A percentile compares a stretch with the other conserved stretches of the same genome.
Conservation (phyloP, 2,888 invertebrate genomes). For the Pelosia muscerda region DNA sequence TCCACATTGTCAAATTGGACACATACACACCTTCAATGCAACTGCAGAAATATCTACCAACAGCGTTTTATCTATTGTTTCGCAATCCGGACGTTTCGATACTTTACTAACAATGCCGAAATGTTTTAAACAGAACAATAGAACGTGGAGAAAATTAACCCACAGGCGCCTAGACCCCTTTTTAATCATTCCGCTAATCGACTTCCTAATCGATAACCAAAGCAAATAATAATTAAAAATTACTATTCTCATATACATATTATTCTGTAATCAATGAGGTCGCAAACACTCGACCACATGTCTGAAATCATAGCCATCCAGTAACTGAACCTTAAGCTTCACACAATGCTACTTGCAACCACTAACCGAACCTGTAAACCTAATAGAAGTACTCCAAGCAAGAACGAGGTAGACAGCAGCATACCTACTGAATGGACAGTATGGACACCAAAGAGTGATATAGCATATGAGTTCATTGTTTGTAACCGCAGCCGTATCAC, state of each 20-base stretch:
- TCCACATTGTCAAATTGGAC: no score
- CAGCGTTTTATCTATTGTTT: conserved; percentile 33
- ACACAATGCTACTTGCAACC: no score
- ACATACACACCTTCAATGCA: not conserved
- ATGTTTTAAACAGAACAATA: conserved; percentile 14
- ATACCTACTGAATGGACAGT: no score
- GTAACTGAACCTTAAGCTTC: no score
- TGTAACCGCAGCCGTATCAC: conserved; percentile 36
- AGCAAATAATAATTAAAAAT: no score
- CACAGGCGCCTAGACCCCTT: no score
- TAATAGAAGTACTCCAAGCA: no score
- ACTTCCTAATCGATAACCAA: not conserved
- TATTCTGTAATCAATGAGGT: no score
- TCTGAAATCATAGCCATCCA: no score
- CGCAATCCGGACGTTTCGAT: conserved; percentile 44
- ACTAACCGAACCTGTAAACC: no score
- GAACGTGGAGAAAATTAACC: conserved; percentile 17
- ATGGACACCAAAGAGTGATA: not conserved
- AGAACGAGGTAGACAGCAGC: no score
- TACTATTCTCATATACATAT: not conserved
- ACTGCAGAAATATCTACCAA: conserved; percentile 17
- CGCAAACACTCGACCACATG: no score
- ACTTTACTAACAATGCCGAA: conserved; percentile 28
- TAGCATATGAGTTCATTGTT: conserved; percentile 39
- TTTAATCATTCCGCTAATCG: not conserved